Base-by-base conservation (phyloP, 2,888 invertebrate genomes). In the Apodemia hepburni region DNA sequence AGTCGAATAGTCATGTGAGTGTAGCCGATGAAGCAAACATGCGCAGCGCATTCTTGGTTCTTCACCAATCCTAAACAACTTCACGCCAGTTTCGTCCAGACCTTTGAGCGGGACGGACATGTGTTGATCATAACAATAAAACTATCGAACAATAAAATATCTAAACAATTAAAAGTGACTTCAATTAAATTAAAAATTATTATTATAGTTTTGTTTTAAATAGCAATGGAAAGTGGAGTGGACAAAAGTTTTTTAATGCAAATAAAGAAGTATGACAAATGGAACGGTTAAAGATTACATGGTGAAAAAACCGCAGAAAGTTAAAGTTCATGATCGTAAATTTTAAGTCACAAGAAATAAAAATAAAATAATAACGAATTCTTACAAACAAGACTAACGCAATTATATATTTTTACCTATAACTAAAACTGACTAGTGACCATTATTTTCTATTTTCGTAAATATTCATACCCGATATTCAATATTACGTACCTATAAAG, bases 21-120 rank as follows among this genome's bases (percentile, higher is more conserved):
- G 83, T 79, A 82, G 80, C 81, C 85, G 85, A 87, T 84, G 87
- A 83, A 82, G 87, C 89, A 85, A 87, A 89, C 83, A 86, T 91
- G 90, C 90, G 90, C 89, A 76, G 87, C 88, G 88, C 90, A 90
- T 74, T 74, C 74, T 72, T 73, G 69, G 63, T 85, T 87, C 89
- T 85, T 86, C 81, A 84, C 87, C 87, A 85, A 85, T 85, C 85
- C 81, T 77, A 71, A 75, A 77, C 76, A 84, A 89, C 91, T 89
- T 88, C 89, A 87, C 78, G 84, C 77, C 85, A 91, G 90, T 91
- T 87, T 81, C 82, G 81, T 81, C 78, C 81, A 79, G 80, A 82
- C 79, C 78, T 74, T 71, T 79, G 75, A 65, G 65, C 72, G 76
- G 72, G 85, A 72, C 75, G 82, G 85, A 85, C 81, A 79, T 78